Conservation (phyloP, 2,113 vertebrate species). For the Sciurus niger region DNA sequence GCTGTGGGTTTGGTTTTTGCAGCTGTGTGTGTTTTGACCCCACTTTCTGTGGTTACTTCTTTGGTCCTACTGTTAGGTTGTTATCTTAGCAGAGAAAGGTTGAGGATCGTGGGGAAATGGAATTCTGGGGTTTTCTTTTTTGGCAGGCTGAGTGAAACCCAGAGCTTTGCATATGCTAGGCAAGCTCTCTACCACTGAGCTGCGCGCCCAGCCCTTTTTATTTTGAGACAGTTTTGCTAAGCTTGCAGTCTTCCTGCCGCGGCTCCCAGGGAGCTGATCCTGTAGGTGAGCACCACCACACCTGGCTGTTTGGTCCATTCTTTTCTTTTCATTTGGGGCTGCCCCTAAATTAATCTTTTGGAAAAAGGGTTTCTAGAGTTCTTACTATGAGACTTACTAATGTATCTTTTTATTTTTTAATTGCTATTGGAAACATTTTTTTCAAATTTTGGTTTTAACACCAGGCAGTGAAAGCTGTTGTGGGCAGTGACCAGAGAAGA, state of each 20-base stretch:
- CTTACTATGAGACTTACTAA: not conserved
- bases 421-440: not conserved
- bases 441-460: not conserved
- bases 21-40: not conserved
- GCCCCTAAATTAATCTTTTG: not conserved
- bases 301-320: not conserved
- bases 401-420: not conserved
- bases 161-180: not conserved
- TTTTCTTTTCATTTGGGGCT: not conserved
- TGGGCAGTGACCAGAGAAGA: not conserved
- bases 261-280: not conserved
- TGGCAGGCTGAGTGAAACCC: not conserved
- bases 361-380: constrained; percentile 38
- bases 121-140: not conserved
- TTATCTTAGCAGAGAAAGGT: constrained; percentile 13
- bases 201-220: not conserved
- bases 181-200: not conserved
- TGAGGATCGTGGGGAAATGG: not conserved
- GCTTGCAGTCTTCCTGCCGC: not conserved
- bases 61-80: not conserved
- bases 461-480: not conserved
- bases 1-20: not conserved
- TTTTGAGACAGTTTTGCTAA: not conserved
- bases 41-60: not conserved
- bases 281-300: not conserved